phyloP scores from a whole-genome alignment of 2,113 vertebrate species.

The Notarius quadriscutis region DNA sequence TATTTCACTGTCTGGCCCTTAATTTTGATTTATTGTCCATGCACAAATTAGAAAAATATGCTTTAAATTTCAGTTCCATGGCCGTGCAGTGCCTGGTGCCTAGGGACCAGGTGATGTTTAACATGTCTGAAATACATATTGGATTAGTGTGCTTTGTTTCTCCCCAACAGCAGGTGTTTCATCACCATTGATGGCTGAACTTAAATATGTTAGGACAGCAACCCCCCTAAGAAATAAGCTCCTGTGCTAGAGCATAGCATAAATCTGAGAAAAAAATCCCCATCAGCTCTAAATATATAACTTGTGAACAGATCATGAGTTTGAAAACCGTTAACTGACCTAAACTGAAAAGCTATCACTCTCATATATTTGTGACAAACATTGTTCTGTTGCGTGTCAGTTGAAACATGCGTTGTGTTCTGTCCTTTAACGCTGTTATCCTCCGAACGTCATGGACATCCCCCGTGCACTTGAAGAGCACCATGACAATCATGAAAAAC shows the following conservation, averaged over 20 bases:
- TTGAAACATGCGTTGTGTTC: conserved; percentile 4
- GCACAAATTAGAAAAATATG: conserved; percentile 99
- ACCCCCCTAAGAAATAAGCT: conserved; percentile 55
- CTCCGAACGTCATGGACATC: not conserved
- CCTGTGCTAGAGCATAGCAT: conserved; percentile 35
- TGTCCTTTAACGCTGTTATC: conserved; percentile 9
- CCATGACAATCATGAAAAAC: conserved; percentile 28
- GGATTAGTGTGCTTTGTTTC: conserved; percentile 99
- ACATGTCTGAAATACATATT: conserved; percentile 99
- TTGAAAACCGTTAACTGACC: conserved; percentile 40
- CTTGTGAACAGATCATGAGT: conserved; percentile 43
- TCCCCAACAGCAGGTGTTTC: conserved; percentile 99
- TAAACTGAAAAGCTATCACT: conserved; percentile 40
- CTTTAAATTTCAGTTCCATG: conserved; percentile 97
- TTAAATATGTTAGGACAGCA: conserved; percentile 99
- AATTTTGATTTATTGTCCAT: conserved; percentile 99
- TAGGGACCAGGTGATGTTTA: conserved; percentile 95
- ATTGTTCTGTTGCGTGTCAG: conserved; percentile 22
- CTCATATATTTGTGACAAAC: conserved; percentile 34
- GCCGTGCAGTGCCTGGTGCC: conserved; percentile 95
- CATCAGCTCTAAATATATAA: conserved; percentile 41
- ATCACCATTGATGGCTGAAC: conserved; percentile 98
- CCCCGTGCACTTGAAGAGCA: conserved; percentile 11
- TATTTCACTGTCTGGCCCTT: conserved; percentile 98
- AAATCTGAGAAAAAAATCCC: conserved; percentile 48